Percentiles rank a stretch among this genome's conserved stretches.
phyloP scores from a whole-genome alignment of 2,797 vertebrate species.

The Sibirionetta formosa region DNA sequence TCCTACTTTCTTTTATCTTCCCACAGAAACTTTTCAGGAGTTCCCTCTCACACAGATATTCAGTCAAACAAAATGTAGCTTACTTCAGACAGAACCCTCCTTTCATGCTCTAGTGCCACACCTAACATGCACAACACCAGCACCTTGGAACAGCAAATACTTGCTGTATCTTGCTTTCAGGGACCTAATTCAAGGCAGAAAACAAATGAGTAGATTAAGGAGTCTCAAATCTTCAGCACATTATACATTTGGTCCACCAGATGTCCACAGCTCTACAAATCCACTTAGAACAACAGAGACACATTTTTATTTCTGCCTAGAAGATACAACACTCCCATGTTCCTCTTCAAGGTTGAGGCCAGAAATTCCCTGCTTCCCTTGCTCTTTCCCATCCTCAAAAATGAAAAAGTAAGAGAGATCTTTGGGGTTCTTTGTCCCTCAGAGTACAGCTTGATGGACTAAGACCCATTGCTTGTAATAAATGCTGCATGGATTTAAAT shows the following conservation, averaged over 20 bases:
- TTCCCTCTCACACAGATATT: neutral
- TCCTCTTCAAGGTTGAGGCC: neutral
- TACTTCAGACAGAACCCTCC: neutral
- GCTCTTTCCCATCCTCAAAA: neutral
- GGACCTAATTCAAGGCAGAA: neutral
- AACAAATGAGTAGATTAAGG: neutral
- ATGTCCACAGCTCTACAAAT: neutral
- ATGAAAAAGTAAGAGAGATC: neutral
- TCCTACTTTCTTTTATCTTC: neutral
- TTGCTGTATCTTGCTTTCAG: neutral
- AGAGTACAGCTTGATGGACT: neutral
- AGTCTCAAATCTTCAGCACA: neutral
- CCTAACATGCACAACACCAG: neutral
- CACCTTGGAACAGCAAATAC: neutral
- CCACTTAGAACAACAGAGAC: neutral
- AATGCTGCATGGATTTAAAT: neutral
- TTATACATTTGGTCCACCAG: neutral
- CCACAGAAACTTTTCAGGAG: neutral
- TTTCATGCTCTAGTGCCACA: neutral
- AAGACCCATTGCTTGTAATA: neutral
- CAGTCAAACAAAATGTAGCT: neutral
- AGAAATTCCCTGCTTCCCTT: neutral
- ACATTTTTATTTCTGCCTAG: neutral
- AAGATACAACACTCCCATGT: neutral
- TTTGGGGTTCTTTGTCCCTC: neutral